phyloP scores from a whole-genome alignment of 2,113 vertebrate species.

The Salvator merianae region DNA sequence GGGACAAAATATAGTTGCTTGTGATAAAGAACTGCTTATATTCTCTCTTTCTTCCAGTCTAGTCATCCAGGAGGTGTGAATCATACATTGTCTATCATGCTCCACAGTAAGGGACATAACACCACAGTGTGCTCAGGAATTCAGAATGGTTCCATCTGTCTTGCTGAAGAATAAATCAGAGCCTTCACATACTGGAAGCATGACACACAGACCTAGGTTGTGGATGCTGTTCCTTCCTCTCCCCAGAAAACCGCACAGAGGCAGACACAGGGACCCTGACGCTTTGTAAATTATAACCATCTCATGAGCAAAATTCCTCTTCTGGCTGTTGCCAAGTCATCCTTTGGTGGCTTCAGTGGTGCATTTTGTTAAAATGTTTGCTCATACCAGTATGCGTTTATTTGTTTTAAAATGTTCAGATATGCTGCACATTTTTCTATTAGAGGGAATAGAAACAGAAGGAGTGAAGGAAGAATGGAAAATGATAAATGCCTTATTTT shows the following conservation, averaged over 20 bases:
- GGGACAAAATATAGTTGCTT: background rate
- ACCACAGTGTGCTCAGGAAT: constrained; percentile 56
- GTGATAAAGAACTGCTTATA: background rate
- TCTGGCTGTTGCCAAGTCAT: background rate
- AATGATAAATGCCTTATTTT: background rate
- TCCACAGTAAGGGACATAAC: constrained; percentile 68
- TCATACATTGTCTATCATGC: constrained; percentile 45
- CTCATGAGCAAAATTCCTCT: too few relatives aligned
- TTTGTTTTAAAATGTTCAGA: background rate
- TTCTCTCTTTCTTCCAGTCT: constrained; percentile 23
- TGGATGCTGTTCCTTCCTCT: constrained; percentile 30
- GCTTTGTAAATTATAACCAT: background rate
- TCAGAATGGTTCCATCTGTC: constrained; percentile 38
- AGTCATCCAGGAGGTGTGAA: background rate
- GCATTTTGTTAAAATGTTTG: background rate
- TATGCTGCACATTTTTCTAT: background rate
- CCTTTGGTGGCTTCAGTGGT: constrained; percentile 1
- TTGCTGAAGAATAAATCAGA: constrained; percentile 49
- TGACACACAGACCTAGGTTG: background rate
- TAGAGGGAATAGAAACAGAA: accelerated
- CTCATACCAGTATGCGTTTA: background rate
- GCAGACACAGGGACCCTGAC: background rate
- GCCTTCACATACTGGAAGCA: constrained; percentile 22
- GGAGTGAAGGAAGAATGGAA: constrained; percentile 1
- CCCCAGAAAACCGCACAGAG: background rate